Percentiles rank a stretch among this genome's conserved stretches.
Evolutionary conservation across 2,113 vertebrate genomes (phyloP).

Genomic region (Struthio camelus): DNA sequence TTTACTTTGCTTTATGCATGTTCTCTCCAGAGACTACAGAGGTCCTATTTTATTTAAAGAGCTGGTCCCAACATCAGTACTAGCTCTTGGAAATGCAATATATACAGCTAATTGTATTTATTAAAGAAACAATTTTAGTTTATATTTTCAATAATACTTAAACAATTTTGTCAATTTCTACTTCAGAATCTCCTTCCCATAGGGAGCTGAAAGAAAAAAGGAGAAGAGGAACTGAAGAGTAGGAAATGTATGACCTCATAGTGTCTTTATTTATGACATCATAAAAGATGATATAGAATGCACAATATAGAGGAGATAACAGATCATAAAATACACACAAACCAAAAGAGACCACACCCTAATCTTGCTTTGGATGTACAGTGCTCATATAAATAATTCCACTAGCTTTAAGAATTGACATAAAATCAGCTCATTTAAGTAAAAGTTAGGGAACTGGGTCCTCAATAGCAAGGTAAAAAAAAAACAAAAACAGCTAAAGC

Average conservation of each 20-base stretch:
- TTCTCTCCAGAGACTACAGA: slow-evolving; percentile 84
- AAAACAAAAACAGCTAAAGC: not conserved
- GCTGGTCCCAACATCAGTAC: slow-evolving; percentile 75
- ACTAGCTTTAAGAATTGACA: not conserved
- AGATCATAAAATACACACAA: not conserved
- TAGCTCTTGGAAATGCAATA: slow-evolving; percentile 74
- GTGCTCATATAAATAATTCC: not conserved
- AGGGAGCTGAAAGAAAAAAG: not conserved
- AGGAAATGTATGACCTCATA: not conserved
- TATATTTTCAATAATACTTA: slow-evolving; percentile 75
- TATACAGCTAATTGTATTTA: slow-evolving; percentile 80
- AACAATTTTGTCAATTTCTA: slow-evolving; percentile 70
- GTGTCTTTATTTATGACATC: slow-evolving; percentile 7
- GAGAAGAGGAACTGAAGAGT: not conserved
- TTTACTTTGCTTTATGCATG: slow-evolving; percentile 92
- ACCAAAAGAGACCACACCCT: not conserved
- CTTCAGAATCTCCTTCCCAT: slow-evolving; percentile 56
- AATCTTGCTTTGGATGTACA: not conserved
- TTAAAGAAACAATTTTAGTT: slow-evolving; percentile 75
- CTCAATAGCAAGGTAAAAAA: not conserved
- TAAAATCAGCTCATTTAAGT: not conserved
- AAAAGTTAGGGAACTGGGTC: not conserved
- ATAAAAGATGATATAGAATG: not conserved
- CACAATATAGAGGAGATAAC: not conserved
- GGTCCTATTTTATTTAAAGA: slow-evolving; percentile 93